Conservation (phyloP, 2,888 invertebrate species). For the Alsophila aescularia region DNA sequence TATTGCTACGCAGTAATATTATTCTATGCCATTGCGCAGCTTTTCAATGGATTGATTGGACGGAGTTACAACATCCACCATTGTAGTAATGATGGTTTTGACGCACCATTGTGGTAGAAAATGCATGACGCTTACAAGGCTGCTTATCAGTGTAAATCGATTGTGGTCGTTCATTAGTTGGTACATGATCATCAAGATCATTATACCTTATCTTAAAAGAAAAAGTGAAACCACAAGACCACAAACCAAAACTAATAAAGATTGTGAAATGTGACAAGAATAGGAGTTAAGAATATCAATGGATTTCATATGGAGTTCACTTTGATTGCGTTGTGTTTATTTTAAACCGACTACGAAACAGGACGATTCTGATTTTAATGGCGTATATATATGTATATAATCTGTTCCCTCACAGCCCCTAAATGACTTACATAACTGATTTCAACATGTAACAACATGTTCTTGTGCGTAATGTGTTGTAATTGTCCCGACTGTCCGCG, state of each 20-base stretch:
- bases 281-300: conserved; percentile 26
- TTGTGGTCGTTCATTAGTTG: conserved; percentile 15
- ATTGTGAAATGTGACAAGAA: conserved; percentile 29
- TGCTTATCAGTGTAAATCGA: conserved; percentile 24
- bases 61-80: conserved; percentile 41
- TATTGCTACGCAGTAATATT: too few relatives aligned
- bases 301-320: conserved; percentile 25
- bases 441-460: too few relatives aligned
- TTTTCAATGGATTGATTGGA: conserved; percentile 47
- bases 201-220: conserved; percentile 3
- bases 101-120: conserved; percentile 36
- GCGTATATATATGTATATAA: too few relatives aligned
- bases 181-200: conserved; percentile 7
- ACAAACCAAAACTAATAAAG: conserved; percentile 26
- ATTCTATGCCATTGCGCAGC: conserved; percentile 21
- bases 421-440: too few relatives aligned
- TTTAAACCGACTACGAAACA: too few relatives aligned
- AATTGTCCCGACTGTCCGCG: too few relatives aligned
- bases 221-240: conserved; percentile 27
- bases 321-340: conserved; percentile 27
- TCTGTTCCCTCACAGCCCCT: too few relatives aligned
- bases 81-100: conserved; percentile 34
- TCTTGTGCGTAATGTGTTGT: too few relatives aligned
- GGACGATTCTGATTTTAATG: too few relatives aligned
- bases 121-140: conserved; percentile 39